Percentiles rank a stretch among this genome's conserved stretches.
phyloP scores from a whole-genome alignment of 2,797 vertebrate genomes.

The Cephalopachus bancanus region DNA sequence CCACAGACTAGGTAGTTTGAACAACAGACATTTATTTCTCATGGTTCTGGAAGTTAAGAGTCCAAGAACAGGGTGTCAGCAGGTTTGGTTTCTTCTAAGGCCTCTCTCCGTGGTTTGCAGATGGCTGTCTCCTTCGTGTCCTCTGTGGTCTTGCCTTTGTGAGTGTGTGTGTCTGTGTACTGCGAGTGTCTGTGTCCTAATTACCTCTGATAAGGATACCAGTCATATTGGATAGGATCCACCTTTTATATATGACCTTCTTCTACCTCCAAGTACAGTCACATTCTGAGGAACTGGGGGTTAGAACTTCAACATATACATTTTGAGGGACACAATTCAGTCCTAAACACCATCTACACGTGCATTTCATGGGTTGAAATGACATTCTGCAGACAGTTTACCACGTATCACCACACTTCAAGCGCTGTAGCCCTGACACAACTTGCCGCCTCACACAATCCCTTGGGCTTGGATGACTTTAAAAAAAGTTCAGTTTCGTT shows the following conservation, averaged over 20 bases:
- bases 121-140: neutral
- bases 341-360: neutral
- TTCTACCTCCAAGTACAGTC: neutral
- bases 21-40: neutral
- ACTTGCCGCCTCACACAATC: neutral
- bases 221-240: neutral
- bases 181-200: neutral
- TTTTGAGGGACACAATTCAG: neutral
- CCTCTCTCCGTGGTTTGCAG: neutral
- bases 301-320: neutral
- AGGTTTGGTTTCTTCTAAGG: neutral
- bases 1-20: neutral
- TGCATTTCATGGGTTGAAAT: neutral
- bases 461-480: neutral
- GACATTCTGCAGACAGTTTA: neutral
- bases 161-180: neutral
- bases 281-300: neutral
- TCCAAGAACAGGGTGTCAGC: neutral
- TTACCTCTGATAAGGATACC: neutral
- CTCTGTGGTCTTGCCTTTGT: neutral
- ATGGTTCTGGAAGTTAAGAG: neutral
- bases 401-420: fast-evolving
- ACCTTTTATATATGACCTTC: neutral
- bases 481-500: neutral
- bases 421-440: neutral